Evolutionary conservation across 2,113 vertebrate genomes (phyloP).

Genomic region (Turnix velox): DNA sequence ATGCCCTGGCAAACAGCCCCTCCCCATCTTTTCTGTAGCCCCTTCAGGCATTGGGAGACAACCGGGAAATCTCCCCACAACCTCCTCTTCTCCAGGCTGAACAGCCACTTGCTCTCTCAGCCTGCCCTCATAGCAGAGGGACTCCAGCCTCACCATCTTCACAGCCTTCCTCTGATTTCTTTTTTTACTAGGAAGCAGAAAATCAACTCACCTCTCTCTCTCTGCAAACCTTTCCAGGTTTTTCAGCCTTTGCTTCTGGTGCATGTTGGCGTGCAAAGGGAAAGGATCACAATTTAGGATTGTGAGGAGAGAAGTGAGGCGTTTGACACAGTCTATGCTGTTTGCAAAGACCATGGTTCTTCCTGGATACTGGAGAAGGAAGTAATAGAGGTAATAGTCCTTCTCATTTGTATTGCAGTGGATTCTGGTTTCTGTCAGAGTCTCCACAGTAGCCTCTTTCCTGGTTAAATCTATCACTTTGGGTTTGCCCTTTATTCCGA

Average conservation of each 20-base stretch:
- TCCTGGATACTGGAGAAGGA: slow-evolving; percentile 89
- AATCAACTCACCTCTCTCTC: slow-evolving; percentile 80
- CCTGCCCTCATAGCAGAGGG: no score
- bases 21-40: no score
- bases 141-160: no score
- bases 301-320: slow-evolving; percentile 87
- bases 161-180: no score
- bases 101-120: no score
- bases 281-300: slow-evolving; percentile 85
- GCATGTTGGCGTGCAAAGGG: slow-evolving; percentile 95
- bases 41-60: no score
- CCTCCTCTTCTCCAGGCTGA: no score
- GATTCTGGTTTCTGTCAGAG: slow-evolving; percentile 89
- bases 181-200: neutral
- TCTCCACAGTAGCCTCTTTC: slow-evolving; percentile 91
- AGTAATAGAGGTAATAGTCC: slow-evolving; percentile 94
- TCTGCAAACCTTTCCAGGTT: slow-evolving; percentile 94
- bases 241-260: slow-evolving; percentile 95
- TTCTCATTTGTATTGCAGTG: slow-evolving; percentile 90
- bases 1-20: no score
- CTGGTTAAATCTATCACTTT: slow-evolving; percentile 95
- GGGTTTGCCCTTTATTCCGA: slow-evolving; percentile 89
- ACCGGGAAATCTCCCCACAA: no score
- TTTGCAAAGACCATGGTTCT: slow-evolving; percentile 97
- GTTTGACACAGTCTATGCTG: slow-evolving; percentile 96